Evolutionary conservation across 2,888 invertebrate species (phyloP), one percentile per base, ranked within the genome.

Genomic region (Lycaena phlaeas): DNA sequence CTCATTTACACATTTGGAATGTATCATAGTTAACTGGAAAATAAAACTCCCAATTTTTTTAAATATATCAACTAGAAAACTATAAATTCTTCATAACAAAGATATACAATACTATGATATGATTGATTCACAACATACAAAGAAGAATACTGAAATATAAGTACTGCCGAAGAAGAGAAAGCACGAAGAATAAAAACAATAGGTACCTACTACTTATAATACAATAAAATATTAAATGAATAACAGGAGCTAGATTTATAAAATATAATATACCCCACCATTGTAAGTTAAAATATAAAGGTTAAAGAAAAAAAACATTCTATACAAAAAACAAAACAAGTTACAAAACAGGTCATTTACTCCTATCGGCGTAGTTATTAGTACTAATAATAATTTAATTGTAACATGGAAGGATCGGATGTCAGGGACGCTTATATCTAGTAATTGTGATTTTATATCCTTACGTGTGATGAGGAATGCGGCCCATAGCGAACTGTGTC

Each of bases 21-120:
- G 17, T 34, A 18, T 9, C 22, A 2, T 27, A 27, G 22, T 39
- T 31, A 25, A 26, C 14, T 30, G 25, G 25, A 40, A 31, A 12
- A 22, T 18, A 22, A 7, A 22, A 22, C 9, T 22, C 22, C 22
- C 5, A 29, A 22, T n/a, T n/a, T n/a, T n/a, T 36, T 36, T 36
- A n/a, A n/a, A 25, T 28, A 38, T 39, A 30, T 15, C 30, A 26
- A 25, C 11, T 18, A 18, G 31, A 31, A 11, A 11, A 14, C 22
- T 30, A 30, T 15, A 39, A 31, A 27, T 14, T 17, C 39, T 25
- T 40, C 11, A 31, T 31, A 40, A 31, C 17, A 26, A 39, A 9
- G 26, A 31, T 30, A 15, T 31, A 25, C 15, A 38, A 17, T 27
- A 39, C 63, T 61, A 59, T 70, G 77, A 77, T 77, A 77, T 77